Evolutionary conservation across 2,797 vertebrate species (phyloP), one percentile per base, ranked within the genome.

Genomic region (Myotis findleyi): DNA sequence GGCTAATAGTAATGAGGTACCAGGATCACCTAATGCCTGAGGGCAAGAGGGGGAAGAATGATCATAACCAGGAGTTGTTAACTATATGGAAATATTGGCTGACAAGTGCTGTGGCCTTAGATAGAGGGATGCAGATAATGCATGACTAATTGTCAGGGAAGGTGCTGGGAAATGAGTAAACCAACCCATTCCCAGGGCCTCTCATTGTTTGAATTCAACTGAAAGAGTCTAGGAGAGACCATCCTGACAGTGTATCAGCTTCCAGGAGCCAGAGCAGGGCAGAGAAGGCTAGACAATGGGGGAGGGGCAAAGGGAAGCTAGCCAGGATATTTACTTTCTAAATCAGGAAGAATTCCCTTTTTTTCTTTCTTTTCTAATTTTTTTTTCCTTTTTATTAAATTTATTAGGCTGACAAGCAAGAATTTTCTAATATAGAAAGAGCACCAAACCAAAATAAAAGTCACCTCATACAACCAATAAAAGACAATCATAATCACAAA

Each of bases 391-490:
- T 68, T 68, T 20, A 36, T 66, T 66, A 33, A 68, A 68, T 20
- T 68, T 68, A 68, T 68, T 68, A 33, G n/a, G 64, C n/a, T 68
- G 64, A 68, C n/a, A 33, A 20, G 64, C 64, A 57, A 64, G 10
- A 68, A 80, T 41, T 90, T 89, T 84, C 44, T 90, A 80, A 87
- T 36, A 33, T 11, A 81, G 89, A 66, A 72, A 59, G 33, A 87
- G 13, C 33, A 44, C 47, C 75, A 92, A 73, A 68, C 33, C 53
- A 89, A 94, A 94, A 33, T 20, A 55, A 92, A 68, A 92, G 33
- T 30, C 27, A 47, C 6, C 44, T 80, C 55, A 79, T 49, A 81
- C 6, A 85, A 17, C 44, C 41, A 75, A 62, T 23, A 21, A 72
- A 47, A 47, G 47, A 10, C 25, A 30, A 62, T 82, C 3, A 4